Conservation (phyloP, 2,888 invertebrate species). For the Chamaedrilus cognettii region DNA sequence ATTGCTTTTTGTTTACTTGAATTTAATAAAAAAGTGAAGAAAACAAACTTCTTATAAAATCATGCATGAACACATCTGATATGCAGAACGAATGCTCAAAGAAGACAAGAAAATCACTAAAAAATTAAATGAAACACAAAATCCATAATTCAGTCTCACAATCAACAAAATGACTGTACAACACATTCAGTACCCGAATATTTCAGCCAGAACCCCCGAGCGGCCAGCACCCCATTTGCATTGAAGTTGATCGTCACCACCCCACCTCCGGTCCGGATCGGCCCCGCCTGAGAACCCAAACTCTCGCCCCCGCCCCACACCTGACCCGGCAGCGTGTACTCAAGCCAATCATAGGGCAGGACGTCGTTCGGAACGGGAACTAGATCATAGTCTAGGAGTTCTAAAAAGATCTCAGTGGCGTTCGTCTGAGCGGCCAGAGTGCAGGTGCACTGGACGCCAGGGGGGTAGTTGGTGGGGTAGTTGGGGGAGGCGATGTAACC, state of each 20-base stretch:
- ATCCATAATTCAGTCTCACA: too few species aligned
- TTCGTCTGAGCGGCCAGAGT: not conserved
- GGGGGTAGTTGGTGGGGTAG: conserved; percentile 5
- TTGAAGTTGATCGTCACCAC: conserved; percentile 8
- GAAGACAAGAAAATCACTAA: too few species aligned
- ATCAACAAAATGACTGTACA: too few species aligned
- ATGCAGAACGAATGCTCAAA: too few species aligned
- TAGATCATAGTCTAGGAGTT: conserved; percentile 8
- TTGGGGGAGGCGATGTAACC: conserved; percentile 13
- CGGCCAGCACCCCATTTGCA: conserved; percentile 1
- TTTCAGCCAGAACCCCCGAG: conserved; percentile 12
- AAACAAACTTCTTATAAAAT: too few species aligned
- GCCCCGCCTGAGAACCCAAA: not conserved
- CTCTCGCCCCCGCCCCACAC: conserved; percentile 14
- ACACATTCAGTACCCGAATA: conserved; percentile 10
- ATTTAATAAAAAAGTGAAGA: too few species aligned
- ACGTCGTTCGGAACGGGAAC: conserved; percentile 11
- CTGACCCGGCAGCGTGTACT: not conserved
- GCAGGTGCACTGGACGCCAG: conserved; percentile 7
- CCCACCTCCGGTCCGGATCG: not conserved
- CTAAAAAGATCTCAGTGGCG: conserved; percentile 6
- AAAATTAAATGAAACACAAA: not conserved
- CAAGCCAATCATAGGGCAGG: conserved; percentile 8
- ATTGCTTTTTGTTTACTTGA: too few species aligned
- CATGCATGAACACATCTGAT: too few species aligned